Percentiles rank a stretch among this genome's conserved stretches.
Conservation (phyloP, 2,797 vertebrate genomes). For the Danio choprae region DNA sequence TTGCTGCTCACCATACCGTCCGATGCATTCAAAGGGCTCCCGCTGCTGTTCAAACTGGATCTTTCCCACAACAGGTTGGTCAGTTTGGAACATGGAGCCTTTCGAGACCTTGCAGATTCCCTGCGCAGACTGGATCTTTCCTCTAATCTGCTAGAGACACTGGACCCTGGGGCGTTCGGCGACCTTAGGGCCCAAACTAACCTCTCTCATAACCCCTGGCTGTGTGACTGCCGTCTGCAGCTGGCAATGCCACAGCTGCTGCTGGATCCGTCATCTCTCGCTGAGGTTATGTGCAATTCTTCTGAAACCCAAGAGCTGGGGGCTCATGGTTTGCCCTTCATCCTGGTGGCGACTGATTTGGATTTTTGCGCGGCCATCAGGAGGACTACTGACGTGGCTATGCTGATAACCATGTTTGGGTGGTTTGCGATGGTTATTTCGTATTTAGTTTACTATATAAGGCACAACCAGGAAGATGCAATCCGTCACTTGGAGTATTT, state of each 20-base stretch:
- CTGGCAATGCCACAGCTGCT: constrained; percentile 77
- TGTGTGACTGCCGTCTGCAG: constrained; percentile 82
- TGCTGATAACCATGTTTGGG: constrained; percentile 89
- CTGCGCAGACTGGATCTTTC: constrained; percentile 81
- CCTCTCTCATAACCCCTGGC: constrained; percentile 84
- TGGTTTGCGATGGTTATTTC: constrained; percentile 87
- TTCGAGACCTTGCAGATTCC: constrained; percentile 75
- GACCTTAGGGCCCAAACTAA: constrained; percentile 80
- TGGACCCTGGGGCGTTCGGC: constrained; percentile 76
- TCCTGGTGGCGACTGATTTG: constrained; percentile 75
- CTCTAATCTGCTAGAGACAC: constrained; percentile 77
- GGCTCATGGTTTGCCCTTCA: constrained; percentile 78
- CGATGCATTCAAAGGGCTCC: constrained; percentile 79
- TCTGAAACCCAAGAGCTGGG: constrained; percentile 56
- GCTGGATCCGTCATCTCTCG: constrained; percentile 79
- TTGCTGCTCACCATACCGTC: constrained; percentile 77
- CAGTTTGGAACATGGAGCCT: constrained; percentile 76
- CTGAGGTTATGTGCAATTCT: constrained; percentile 75
- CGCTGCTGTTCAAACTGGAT: constrained; percentile 79
- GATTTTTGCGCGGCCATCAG: constrained; percentile 81
- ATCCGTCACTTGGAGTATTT: constrained; percentile 81
- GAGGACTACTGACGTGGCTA: constrained; percentile 84
- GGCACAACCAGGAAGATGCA: constrained; percentile 84
- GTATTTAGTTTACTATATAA: constrained; percentile 84
- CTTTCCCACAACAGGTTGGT: constrained; percentile 81